Conservation (phyloP, 2,113 vertebrate species). For the Coryphaenoides rupestris region DNA sequence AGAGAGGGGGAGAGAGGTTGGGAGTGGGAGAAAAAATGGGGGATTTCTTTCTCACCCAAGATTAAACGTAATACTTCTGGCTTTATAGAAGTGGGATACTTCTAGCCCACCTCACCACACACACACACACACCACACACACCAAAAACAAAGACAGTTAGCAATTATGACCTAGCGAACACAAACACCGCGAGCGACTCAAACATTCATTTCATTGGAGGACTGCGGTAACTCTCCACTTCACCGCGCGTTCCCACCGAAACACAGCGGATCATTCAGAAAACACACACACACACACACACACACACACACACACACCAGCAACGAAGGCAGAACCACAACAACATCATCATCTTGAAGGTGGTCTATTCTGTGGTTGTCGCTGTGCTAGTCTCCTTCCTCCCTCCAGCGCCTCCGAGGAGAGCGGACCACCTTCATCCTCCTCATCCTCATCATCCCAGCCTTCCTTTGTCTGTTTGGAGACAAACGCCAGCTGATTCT, state of each 20-base stretch:
- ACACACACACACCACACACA: constrained; percentile 14
- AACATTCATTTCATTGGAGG: constrained; percentile 61
- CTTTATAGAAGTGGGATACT: constrained; percentile 47
- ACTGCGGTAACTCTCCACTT: constrained; percentile 50
- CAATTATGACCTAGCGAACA: constrained; percentile 55
- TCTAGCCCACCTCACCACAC: constrained; percentile 41
- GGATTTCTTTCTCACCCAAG: constrained; percentile 3
- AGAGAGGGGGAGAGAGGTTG: constrained; percentile 11
- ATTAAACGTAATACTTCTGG: constrained; percentile 47
- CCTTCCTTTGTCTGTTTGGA: constrained; percentile 26
- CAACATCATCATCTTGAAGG: constrained; percentile 56
- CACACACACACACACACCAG: constrained; percentile 17
- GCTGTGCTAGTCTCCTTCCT: constrained; percentile 36
- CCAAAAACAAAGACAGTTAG: constrained; percentile 52
- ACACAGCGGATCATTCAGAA: constrained; percentile 27
- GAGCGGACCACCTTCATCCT: no score
- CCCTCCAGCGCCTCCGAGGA: constrained; percentile 43
- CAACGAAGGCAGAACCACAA: constrained; percentile 47
- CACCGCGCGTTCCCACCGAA: constrained; percentile 41
- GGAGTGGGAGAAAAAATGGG: constrained; percentile 26
- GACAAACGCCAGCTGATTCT: constrained; percentile 17
- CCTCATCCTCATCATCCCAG: no score
- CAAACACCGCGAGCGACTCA: constrained; percentile 56
- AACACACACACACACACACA: constrained; percentile 11
- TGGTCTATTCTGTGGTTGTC: constrained; percentile 46